These are phyloP conservation scores for Oncorhynchus nerka DNA, from an alignment of 2,113 vertebrate species.

Conservation along the genomic window DNA sequence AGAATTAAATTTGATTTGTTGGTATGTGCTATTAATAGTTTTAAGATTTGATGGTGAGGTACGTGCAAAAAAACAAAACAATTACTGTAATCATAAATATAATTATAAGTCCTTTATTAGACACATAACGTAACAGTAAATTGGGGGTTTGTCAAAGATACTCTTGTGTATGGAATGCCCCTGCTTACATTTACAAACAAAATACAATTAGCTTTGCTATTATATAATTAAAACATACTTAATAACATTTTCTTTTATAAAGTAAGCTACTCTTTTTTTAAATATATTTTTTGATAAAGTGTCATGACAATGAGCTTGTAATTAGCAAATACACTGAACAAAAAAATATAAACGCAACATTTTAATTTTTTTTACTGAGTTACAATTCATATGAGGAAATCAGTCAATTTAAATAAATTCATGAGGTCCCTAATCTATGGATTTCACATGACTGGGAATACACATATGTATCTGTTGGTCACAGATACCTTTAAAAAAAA, in stretches of 20 bases:
- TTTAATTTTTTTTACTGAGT: fast-evolving
- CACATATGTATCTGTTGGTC: too few species aligned
- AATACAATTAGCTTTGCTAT: conserved; percentile 3
- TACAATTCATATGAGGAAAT: too few species aligned
- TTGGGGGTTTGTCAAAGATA: conserved; percentile 38
- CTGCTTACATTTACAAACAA: conserved; percentile 51
- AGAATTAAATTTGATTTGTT: too few species aligned
- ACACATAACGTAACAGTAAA: conserved; percentile 55
- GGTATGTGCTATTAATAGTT: too few species aligned
- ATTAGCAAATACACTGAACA: conserved; percentile 15
- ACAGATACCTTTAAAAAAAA: too few species aligned
- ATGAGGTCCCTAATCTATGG: too few species aligned
- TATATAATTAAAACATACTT: conserved; percentile 31
- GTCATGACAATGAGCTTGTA: conserved; percentile 15
- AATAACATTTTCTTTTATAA: conserved; percentile 36
- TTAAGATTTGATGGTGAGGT: too few species aligned
- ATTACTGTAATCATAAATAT: neutral
- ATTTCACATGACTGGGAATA: too few species aligned
- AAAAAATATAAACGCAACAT: too few species aligned
- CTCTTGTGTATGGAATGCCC: conserved; percentile 60
- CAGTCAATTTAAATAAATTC: too few species aligned
- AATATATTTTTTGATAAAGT: conserved; percentile 57
- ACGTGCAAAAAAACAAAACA: too few species aligned
- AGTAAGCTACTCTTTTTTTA: conserved; percentile 42
- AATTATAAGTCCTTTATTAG: conserved; percentile 55